Base-by-base conservation (phyloP, 2,888 invertebrate species). In the Pseudococcus longispinus region DNA sequence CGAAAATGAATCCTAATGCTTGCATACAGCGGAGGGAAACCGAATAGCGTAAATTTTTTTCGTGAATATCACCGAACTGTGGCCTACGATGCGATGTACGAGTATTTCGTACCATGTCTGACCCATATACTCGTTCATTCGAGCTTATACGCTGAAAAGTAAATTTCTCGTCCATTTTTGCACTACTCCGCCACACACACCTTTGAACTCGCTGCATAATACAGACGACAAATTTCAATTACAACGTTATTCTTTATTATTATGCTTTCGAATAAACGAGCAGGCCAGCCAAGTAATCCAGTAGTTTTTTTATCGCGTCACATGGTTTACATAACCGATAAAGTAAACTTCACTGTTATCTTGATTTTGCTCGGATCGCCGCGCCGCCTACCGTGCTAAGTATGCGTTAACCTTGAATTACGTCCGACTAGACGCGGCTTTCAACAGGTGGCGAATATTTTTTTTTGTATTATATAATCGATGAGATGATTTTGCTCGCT, bases 301-400 rank as follows among this genome's bases (percentile, higher is more conserved):
- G 74, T 74, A 32, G 74, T 74, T 74, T 70, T n/a, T 37, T 6
- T n/a, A 18, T 18, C 74, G 6, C 32, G 74, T 32, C 74, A 37
- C 32, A 20, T 20, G 32, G 32, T 74, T 74, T 74, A 74, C 74
- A 37, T 74, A 74, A 74, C 32, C 32, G 32, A 74, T 74, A 74
- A 74, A 74, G 74, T 74, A 74, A 74, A 74, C 74, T 74, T 74
- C 74, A 32, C 74, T 74, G 74, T 74, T 74, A 74, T 74, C 74
- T 74, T 74, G 74, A 74, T 74, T 74, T 32, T 74, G 18, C 32
- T 8, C 20, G 37, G 37, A 37, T 37, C 37, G 37, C 37, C 37
- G 37, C 37, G 37, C 37, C 13, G 23, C 23, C 60, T 60, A 23
- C 60, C 18, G 32, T 74, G 74, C 18, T 74, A 60, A 23, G 60